These are phyloP conservation scores for Heterotis niloticus DNA, from an alignment of 2,113 vertebrate genomes.

Conservation along the genomic window DNA sequence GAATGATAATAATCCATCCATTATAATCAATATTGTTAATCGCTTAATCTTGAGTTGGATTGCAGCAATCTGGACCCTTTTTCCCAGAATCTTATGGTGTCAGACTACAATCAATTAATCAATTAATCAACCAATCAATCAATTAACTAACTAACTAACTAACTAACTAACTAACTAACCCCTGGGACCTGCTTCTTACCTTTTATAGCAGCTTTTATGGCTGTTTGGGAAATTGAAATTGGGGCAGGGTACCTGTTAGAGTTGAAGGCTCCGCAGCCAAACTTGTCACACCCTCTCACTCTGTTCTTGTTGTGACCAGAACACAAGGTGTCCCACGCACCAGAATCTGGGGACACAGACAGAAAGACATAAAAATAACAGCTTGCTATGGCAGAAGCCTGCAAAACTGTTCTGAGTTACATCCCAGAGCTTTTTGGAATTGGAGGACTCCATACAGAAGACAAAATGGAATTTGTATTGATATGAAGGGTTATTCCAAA, in stretches of 20 bases:
- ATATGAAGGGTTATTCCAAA: background rate
- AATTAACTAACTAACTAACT: too few relatives aligned
- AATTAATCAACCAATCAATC: too few relatives aligned
- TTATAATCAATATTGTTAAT: too few relatives aligned
- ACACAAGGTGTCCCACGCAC: slow-evolving; percentile 52
- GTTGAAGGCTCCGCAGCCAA: slow-evolving; percentile 53
- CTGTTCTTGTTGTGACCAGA: slow-evolving; percentile 54
- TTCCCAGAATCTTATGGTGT: too few relatives aligned
- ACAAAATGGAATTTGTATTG: background rate
- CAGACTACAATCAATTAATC: too few relatives aligned
- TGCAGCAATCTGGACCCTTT: too few relatives aligned
- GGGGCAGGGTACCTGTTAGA: slow-evolving; percentile 41
- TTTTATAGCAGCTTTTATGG: background rate
- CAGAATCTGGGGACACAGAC: slow-evolving; percentile 8
- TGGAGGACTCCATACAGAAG: background rate
- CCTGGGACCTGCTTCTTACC: slow-evolving; percentile 2
- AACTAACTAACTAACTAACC: too few relatives aligned
- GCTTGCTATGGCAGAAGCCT: background rate
- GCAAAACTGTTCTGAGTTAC: background rate
- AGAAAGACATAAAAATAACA: background rate
- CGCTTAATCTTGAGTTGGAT: too few relatives aligned
- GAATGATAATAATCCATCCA: too few relatives aligned
- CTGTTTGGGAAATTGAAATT: background rate
- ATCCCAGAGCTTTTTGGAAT: background rate
- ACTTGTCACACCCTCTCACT: slow-evolving; percentile 49